phyloP scores from a whole-genome alignment of 2,888 invertebrate genomes.

The Eretmocerus hayati region DNA sequence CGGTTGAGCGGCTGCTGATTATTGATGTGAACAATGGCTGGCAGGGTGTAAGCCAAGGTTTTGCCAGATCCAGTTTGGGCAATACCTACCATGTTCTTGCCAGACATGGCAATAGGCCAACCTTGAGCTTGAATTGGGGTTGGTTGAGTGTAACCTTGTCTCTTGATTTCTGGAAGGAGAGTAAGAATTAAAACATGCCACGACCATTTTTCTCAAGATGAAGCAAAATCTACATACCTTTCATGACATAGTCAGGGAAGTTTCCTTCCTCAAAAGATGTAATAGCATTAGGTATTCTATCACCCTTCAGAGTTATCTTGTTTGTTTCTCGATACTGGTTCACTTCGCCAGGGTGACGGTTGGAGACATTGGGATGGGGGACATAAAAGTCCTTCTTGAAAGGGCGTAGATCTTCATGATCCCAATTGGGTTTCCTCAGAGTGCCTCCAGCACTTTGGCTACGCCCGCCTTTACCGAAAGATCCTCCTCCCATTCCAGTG shows the following conservation, averaged over 20 bases:
- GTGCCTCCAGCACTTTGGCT: conserved; percentile 67
- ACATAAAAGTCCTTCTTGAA: conserved; percentile 93
- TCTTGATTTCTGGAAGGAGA: too few species aligned
- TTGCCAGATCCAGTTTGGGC: conserved; percentile 81
- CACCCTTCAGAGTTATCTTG: conserved; percentile 84
- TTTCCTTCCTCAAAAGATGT: conserved; percentile 84
- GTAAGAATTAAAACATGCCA: too few species aligned
- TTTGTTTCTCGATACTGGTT: conserved; percentile 72
- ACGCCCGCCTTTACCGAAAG: conserved; percentile 41
- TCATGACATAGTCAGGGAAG: conserved; percentile 65
- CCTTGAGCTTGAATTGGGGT: conserved; percentile 71
- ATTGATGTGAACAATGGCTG: conserved; percentile 81
- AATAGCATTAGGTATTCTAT: conserved; percentile 79
- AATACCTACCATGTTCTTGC: conserved; percentile 76
- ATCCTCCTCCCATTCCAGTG: conserved; percentile 34
- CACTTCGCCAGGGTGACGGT: conserved; percentile 60
- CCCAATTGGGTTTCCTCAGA: conserved; percentile 84
- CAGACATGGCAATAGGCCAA: conserved; percentile 81
- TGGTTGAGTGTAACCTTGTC: conserved; percentile 65
- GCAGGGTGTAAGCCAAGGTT: conserved; percentile 71
- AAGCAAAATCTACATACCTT: too few species aligned
- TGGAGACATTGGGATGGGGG: conserved; percentile 68
- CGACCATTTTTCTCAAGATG: conserved; percentile 71
- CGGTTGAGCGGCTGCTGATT: conserved; percentile 68
- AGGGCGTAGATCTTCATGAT: conserved; percentile 68